These are phyloP conservation scores for Octopus bimaculoides DNA, from an alignment of 1,140 invertebrate genomes.

Conservation along the genomic window DNA sequence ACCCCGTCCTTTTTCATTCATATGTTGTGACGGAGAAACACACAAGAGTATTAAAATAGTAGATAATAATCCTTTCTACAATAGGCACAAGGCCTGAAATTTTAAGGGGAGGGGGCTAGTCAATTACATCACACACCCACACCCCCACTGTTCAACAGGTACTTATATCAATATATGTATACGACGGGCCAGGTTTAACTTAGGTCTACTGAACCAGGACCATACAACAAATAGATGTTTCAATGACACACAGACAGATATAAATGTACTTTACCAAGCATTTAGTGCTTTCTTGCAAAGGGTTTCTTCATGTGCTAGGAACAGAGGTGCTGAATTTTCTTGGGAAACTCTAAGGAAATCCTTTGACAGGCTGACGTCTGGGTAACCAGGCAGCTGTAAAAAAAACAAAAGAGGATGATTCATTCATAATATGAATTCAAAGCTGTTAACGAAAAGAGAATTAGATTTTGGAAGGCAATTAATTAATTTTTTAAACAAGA, in stretches of 20 bases:
- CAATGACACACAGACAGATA: background rate
- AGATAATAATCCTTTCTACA: too few relatives aligned
- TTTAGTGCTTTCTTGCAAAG: slow-evolving; percentile 16
- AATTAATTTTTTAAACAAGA: too few relatives aligned
- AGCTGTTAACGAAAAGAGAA: background rate
- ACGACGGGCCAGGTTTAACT: background rate
- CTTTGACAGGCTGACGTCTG: slow-evolving; percentile 13
- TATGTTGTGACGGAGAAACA: too few relatives aligned
- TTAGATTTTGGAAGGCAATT: background rate
- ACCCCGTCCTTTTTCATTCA: too few relatives aligned
- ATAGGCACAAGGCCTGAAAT: too few relatives aligned
- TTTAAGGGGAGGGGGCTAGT: too few relatives aligned
- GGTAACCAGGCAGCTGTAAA: slow-evolving; percentile 18
- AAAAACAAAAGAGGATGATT: background rate
- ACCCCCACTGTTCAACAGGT: too few relatives aligned
- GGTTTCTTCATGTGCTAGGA: slow-evolving; percentile 21
- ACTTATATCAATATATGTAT: too few relatives aligned
- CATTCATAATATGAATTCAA: background rate
- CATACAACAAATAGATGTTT: background rate
- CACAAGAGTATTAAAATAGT: too few relatives aligned
- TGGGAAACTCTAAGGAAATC: slow-evolving; percentile 12
- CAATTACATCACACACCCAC: too few relatives aligned
- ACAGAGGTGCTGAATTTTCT: slow-evolving; percentile 17
- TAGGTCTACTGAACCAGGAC: background rate
- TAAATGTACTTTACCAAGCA: slow-evolving; percentile 17